These are phyloP conservation scores for Uloborus diversus DNA, from an alignment of 1,140 invertebrate species.

Conservation along the genomic window DNA sequence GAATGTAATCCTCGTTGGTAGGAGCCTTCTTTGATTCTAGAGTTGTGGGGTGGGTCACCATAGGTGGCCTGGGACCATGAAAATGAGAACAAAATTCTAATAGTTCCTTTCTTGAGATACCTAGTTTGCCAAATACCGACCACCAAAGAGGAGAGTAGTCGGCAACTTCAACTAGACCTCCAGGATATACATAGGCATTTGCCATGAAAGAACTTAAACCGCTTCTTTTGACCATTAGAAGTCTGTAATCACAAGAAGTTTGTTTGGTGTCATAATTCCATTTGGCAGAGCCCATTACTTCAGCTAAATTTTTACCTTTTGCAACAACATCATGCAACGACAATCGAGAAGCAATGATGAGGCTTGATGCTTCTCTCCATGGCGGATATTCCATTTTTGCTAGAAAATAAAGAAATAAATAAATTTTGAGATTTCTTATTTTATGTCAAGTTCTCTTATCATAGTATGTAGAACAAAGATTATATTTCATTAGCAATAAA, in stretches of 20 bases:
- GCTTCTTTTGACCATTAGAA: conserved; percentile 75
- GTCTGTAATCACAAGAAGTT: conserved; percentile 65
- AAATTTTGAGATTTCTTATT: neutral
- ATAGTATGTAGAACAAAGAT: no score
- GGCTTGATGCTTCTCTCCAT: conserved; percentile 67
- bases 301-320: conserved; percentile 54
- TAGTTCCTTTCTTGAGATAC: conserved; percentile 46
- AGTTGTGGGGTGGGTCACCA: conserved; percentile 57
- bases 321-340: conserved; percentile 58
- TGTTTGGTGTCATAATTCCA: conserved; percentile 19
- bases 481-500: no score
- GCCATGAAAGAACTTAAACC: conserved; percentile 75
- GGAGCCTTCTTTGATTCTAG: conserved; percentile 16
- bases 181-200: conserved; percentile 82
- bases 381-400: conserved; percentile 38
- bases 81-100: conserved; percentile 33
- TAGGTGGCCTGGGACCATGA: conserved; percentile 59
- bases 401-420: conserved; percentile 8
- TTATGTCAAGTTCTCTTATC: no score
- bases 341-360: conserved; percentile 64
- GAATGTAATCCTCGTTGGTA: conserved; percentile 61
- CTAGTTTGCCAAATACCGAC: conserved; percentile 70
- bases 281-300: conserved; percentile 23
- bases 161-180: conserved; percentile 74
- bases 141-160: conserved; percentile 79